phyloP scores from a whole-genome alignment of 1,140 invertebrate genomes.

The Drosophila paulistorum region DNA sequence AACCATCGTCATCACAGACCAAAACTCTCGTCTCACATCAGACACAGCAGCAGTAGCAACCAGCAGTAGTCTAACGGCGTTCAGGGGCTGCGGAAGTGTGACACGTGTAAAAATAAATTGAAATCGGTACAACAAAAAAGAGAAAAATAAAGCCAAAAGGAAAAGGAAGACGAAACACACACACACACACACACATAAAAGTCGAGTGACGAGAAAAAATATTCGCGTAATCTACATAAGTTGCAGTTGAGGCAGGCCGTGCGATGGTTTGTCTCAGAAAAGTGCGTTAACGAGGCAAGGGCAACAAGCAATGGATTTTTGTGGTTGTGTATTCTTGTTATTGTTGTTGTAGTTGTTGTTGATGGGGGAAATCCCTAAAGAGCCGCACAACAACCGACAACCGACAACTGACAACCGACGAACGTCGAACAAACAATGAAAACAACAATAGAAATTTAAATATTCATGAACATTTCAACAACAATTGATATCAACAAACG shows the following conservation, averaged over 20 bases:
- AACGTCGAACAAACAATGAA: slow-evolving; percentile 20
- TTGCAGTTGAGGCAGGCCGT: slow-evolving; percentile 21
- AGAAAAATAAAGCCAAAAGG: slow-evolving; percentile 20
- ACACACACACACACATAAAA: not conserved
- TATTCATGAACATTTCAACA: slow-evolving; percentile 71
- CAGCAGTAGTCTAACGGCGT: slow-evolving; percentile 59
- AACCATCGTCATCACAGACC: slow-evolving; percentile 48
- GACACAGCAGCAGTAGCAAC: slow-evolving; percentile 13
- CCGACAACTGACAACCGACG: too few species aligned
- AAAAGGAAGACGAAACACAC: not conserved
- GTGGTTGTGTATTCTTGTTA: slow-evolving; percentile 12
- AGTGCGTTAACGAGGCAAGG: slow-evolving; percentile 39
- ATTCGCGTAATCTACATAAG: slow-evolving; percentile 11
- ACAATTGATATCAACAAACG: slow-evolving; percentile 60
- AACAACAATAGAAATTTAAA: slow-evolving; percentile 71
- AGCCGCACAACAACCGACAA: slow-evolving; percentile 2
- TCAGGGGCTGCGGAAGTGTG: slow-evolving; percentile 64
- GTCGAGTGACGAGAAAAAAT: slow-evolving; percentile 14
- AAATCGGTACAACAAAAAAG: slow-evolving; percentile 19
- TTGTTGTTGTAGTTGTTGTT: slow-evolving; percentile 24
- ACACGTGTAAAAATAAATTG: slow-evolving; percentile 42
- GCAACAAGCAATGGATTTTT: slow-evolving; percentile 14
- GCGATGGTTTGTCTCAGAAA: slow-evolving; percentile 8
- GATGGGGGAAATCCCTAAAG: slow-evolving; percentile 6
- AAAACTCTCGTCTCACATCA: slow-evolving; percentile 20